Percentiles rank a stretch among this genome's conserved stretches.
phyloP scores from a whole-genome alignment of 1,140 invertebrate genomes.

The Zaprionus vittiger region DNA sequence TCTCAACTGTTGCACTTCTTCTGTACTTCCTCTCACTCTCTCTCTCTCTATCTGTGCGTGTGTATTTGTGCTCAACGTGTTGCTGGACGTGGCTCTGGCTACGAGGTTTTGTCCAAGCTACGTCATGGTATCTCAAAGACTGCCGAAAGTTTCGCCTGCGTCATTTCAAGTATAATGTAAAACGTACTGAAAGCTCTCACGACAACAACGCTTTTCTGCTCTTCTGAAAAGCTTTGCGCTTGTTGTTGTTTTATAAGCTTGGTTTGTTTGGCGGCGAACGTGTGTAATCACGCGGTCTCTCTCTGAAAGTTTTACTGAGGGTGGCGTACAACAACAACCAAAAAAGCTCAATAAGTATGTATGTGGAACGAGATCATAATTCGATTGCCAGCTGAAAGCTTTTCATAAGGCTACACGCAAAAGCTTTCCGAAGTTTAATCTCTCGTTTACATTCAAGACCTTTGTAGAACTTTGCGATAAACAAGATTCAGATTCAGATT shows the following conservation, averaged over 20 bases:
- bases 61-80: background rate
- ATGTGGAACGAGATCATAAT: slow-evolving; percentile 32
- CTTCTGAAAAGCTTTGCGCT: slow-evolving; percentile 27
- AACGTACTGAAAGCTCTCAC: slow-evolving; percentile 40
- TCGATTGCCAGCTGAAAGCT: slow-evolving; percentile 30
- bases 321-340: slow-evolving; percentile 19
- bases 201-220: slow-evolving; percentile 33
- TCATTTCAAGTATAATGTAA: slow-evolving; percentile 46
- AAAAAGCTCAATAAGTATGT: slow-evolving; percentile 9
- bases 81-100: slow-evolving; percentile 11
- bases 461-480: background rate
- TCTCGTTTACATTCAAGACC: background rate
- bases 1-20: background rate
- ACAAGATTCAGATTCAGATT: background rate
- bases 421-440: slow-evolving; percentile 12
- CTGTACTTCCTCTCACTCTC: background rate
- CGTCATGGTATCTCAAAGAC: slow-evolving; percentile 62
- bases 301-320: slow-evolving; percentile 16
- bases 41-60: background rate
- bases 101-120: slow-evolving; percentile 62
- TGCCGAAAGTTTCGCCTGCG: slow-evolving; percentile 59
- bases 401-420: slow-evolving; percentile 11
- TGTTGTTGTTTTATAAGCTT: slow-evolving; percentile 34
- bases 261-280: slow-evolving; percentile 5
- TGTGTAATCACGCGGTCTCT: background rate